Conservation (phyloP, 2,888 invertebrate genomes). For the Melanargia galathea region DNA sequence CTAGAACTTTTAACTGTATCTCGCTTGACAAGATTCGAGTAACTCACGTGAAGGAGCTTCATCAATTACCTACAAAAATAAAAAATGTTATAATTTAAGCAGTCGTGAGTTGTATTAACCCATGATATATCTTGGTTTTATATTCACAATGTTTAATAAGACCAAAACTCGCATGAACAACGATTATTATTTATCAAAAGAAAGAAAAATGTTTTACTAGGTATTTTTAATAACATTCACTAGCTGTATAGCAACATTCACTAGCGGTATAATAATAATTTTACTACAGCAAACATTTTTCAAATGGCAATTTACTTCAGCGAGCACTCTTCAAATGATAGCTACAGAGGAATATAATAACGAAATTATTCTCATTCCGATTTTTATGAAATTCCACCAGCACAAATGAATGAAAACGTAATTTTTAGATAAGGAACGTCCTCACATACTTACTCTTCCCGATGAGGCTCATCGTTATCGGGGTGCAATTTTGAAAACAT, state of each 20-base stretch:
- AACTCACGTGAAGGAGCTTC: not conserved
- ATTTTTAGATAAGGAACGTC: slow-evolving; percentile 3
- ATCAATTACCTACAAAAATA: not conserved
- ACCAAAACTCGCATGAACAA: too few relatives aligned
- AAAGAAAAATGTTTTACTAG: too few relatives aligned
- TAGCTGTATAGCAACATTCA: too few relatives aligned
- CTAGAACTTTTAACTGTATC: slow-evolving; percentile 4
- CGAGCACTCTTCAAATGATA: not conserved
- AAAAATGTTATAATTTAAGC: not conserved
- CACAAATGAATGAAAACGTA: slow-evolving; percentile 7
- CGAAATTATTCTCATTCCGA: not conserved
- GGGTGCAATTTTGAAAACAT: too few relatives aligned
- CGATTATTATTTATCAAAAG: too few relatives aligned
- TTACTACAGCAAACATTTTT: not conserved
- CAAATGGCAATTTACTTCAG: slow-evolving; percentile 4
- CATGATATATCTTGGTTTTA: too few relatives aligned
- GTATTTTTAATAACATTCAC: too few relatives aligned
- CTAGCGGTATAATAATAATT: too few relatives aligned
- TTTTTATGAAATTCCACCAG: not conserved
- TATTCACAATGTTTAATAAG: too few relatives aligned
- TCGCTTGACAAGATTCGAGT: slow-evolving; percentile 5
- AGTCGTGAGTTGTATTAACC: too few relatives aligned
- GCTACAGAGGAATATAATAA: slow-evolving; percentile 1
- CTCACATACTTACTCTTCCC: not conserved
- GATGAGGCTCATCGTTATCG: too few relatives aligned